Percentiles rank a stretch among this genome's conserved stretches.
Evolutionary conservation across 2,797 vertebrate species (phyloP).

Genomic region (Silurus aristotelis): DNA sequence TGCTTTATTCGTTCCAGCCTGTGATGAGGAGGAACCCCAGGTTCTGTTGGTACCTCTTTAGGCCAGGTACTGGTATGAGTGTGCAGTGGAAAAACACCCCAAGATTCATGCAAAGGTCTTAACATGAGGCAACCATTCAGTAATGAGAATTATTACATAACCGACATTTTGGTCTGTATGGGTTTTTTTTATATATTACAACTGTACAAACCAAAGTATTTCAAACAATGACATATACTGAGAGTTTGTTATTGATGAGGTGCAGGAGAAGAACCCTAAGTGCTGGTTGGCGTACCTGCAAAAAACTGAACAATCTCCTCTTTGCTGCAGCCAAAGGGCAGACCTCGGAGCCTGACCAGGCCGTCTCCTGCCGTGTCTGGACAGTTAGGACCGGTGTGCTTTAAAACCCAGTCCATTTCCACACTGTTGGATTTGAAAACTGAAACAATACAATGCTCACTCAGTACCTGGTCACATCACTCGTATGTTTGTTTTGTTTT

Average conservation of each 20-base stretch:
- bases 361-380: slow-evolving; percentile 96
- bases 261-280: slow-evolving; percentile 45
- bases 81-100: slow-evolving; percentile 28
- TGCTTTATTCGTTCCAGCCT: too few relatives aligned
- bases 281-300: slow-evolving; percentile 83
- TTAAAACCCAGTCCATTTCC: slow-evolving; percentile 99
- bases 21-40: not conserved
- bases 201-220: not conserved
- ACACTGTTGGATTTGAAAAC: slow-evolving; percentile 99
- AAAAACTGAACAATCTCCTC: slow-evolving; percentile 99
- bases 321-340: slow-evolving; percentile 99
- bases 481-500: too few relatives aligned
- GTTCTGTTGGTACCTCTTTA: not conserved
- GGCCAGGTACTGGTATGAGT: not conserved
- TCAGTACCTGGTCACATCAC: not conserved
- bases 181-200: slow-evolving; percentile 1
- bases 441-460: slow-evolving; percentile 61
- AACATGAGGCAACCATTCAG: slow-evolving; percentile 9
- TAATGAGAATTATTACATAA: slow-evolving; percentile 1
- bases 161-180: slow-evolving; percentile 5
- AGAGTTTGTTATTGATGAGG: slow-evolving; percentile 4
- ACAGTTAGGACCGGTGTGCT: slow-evolving; percentile 98
- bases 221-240: slow-evolving; percentile 12
- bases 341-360: slow-evolving; percentile 94
- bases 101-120: slow-evolving; percentile 3